Evolutionary conservation across 2,888 invertebrate species (phyloP).

Genomic region (Hydrotaea cyrtoneurina): DNA sequence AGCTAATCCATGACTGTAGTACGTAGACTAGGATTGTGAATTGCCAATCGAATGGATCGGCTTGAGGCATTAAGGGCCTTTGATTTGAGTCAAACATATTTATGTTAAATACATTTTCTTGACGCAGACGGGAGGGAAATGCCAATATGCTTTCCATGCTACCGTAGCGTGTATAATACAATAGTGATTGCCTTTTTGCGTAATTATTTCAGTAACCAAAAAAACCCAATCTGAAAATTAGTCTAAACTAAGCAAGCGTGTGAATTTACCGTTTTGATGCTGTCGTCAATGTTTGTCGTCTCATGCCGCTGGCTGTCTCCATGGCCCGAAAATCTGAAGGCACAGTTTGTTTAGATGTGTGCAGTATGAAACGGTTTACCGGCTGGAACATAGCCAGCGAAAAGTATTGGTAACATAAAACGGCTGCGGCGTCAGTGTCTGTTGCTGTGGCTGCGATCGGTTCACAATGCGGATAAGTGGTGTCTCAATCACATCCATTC

Average conservation of each 20-base stretch:
- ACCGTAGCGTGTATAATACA: too few species aligned
- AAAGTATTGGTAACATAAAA: constrained; percentile 44
- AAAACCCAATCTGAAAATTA: neutral
- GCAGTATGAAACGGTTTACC: constrained; percentile 56
- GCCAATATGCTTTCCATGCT: too few species aligned
- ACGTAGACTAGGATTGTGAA: too few species aligned
- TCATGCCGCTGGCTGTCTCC: neutral
- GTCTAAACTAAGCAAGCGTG: neutral
- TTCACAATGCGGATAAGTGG: constrained; percentile 24
- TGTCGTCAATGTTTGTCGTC: neutral
- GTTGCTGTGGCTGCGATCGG: constrained; percentile 25
- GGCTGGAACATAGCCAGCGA: constrained; percentile 39
- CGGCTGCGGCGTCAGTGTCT: constrained; percentile 34
- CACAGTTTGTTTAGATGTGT: constrained; percentile 50
- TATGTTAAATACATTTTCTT: too few species aligned
- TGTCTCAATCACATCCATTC: constrained; percentile 64
- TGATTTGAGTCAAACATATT: too few species aligned
- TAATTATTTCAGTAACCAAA: too few species aligned
- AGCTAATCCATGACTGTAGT: too few species aligned
- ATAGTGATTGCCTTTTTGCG: too few species aligned
- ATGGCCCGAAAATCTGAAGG: constrained; percentile 52
- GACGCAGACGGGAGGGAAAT: too few species aligned
- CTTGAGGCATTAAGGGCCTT: too few species aligned
- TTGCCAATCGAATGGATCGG: too few species aligned
- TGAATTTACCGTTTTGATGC: neutral